phyloP scores from a whole-genome alignment of 1,140 invertebrate genomes.

The Drosophila murphyi region DNA sequence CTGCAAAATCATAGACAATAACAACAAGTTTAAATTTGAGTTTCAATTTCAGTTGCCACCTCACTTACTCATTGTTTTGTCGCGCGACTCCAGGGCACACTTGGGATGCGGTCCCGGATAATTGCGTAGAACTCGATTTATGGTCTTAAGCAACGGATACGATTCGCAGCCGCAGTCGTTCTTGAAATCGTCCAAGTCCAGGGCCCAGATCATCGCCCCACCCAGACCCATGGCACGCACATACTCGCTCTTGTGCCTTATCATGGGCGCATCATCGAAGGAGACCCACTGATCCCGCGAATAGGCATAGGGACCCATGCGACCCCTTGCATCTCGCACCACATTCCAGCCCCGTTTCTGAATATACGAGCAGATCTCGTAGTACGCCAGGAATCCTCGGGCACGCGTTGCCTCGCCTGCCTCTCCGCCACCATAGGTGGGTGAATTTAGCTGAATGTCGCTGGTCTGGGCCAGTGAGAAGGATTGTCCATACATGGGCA shows the following conservation, averaged over 20 bases:
- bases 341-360: slow-evolving; percentile 89
- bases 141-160: slow-evolving; percentile 91
- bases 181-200: slow-evolving; percentile 90
- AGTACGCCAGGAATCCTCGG: slow-evolving; percentile 93
- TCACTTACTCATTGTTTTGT: slow-evolving; percentile 70
- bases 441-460: slow-evolving; percentile 88
- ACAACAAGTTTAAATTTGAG: background rate
- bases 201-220: slow-evolving; percentile 95
- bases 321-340: slow-evolving; percentile 87
- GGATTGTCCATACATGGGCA: slow-evolving; percentile 94
- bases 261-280: slow-evolving; percentile 92
- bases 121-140: slow-evolving; percentile 89
- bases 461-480: slow-evolving; percentile 90
- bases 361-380: slow-evolving; percentile 92
- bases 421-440: slow-evolving; percentile 90
- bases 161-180: slow-evolving; percentile 91
- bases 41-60: background rate
- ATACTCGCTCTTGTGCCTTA: slow-evolving; percentile 89
- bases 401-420: slow-evolving; percentile 92
- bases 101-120: slow-evolving; percentile 85
- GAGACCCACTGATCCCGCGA: slow-evolving; percentile 93
- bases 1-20: slow-evolving; percentile 22
- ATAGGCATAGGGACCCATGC: slow-evolving; percentile 91
- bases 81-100: slow-evolving; percentile 65
- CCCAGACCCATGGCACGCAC: slow-evolving; percentile 90